Conservation (phyloP, 92 coral and sea anemone species). For the Epizoanthus rinbou region DNA sequence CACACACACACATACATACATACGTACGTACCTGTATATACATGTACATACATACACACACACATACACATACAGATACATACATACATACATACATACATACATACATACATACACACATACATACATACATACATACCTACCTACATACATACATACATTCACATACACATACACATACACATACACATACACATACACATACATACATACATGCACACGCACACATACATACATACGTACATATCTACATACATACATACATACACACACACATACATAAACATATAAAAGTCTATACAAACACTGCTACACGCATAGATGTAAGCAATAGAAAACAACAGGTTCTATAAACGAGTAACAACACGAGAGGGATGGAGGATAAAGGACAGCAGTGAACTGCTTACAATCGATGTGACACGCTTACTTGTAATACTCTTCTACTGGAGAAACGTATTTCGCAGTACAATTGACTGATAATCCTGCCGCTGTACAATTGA, state of each 20-base stretch:
- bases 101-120: slow-evolving; percentile 15
- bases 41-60: neutral
- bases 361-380: no score
- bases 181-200: neutral
- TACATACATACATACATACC: neutral
- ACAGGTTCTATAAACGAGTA: no score
- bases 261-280: slow-evolving; percentile 16
- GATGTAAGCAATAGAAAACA: no score
- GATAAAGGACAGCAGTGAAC: no score
- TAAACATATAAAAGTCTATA: neutral
- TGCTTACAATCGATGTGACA: no score
- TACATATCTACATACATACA: neutral
- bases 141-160: no score
- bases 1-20: neutral
- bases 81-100: neutral
- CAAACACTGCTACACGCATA: no score
- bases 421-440: slow-evolving; percentile 56
- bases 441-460: slow-evolving; percentile 50
- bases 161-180: no score
- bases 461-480: slow-evolving; percentile 45
- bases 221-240: neutral
- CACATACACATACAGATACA: neutral
- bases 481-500: slow-evolving; percentile 55
- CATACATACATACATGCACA: neutral
- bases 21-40: neutral